Evolutionary conservation across 2,113 vertebrate species (phyloP), one percentile per base, ranked within the genome.

Genomic region (Saguinus imperator): DNA sequence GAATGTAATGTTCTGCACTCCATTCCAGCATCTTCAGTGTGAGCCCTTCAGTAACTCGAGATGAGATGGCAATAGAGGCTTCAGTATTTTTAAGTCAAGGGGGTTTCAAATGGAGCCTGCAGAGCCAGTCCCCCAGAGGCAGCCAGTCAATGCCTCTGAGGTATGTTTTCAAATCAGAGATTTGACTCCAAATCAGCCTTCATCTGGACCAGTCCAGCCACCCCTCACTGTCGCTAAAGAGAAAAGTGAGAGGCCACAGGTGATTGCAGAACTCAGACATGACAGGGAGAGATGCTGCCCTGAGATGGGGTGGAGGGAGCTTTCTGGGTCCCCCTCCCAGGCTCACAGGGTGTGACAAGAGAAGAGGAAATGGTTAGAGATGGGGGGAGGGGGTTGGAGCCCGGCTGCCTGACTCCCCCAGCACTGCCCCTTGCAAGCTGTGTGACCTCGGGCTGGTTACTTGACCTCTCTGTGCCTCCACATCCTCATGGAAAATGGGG

Each of bases 391-490:
- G 27, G 3, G 43, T 37, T 73, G 81, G 25, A 64, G 52, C 14
- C 40, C 9, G 21, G n/a, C 43, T 52, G 45, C 43, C 32, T 45
- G 40, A 25, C 17, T 4, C 76, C 58, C 40, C n/a, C 4, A 21
- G 27, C 66, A 16, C n/a, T 0, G 1, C 43, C 83, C 21, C 75
- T 72, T 9, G 16, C 48, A 43, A 27, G 48, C 85, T 84, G 32
- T 88, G 79, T 79, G 76, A 40, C 85, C 48, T 29, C 48, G 23
- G 40, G 21, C 40, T 8, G 61, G 40, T 58, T 48, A 88, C 84
- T 57, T 40, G 68, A 77, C 70, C 40, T 95, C 68, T 93, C 90
- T 48, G 75, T 45, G 18, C 57, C 90, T 83, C 21, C 66, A 20
- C 13, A 48, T 35, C 45, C 25, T 40, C 37, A 16, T 32, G 55